A percentile compares a stretch with the other conserved stretches of the same genome.
These are phyloP conservation scores for Papilio helenus DNA, from an alignment of 1,140 invertebrate species.

Conservation along the genomic window DNA sequence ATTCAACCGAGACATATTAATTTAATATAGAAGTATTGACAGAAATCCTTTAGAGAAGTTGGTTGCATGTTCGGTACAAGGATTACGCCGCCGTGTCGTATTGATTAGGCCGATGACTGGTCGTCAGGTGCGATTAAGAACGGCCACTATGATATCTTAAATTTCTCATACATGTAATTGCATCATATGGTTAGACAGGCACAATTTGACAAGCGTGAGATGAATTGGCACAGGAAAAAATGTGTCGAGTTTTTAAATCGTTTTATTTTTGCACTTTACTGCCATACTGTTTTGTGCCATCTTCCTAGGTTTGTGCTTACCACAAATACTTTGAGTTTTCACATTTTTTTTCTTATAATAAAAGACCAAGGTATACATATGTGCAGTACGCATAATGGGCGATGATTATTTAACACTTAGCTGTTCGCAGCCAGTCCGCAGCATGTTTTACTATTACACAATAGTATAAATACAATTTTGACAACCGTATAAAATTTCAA, in stretches of 20 bases:
- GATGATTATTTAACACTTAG: background rate
- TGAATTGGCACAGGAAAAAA: conserved; percentile 42
- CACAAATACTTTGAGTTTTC: too few relatives aligned
- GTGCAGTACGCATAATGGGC: background rate
- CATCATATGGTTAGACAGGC: conserved; percentile 43
- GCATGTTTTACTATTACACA: background rate
- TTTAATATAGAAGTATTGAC: conserved; percentile 30
- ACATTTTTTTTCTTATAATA: too few relatives aligned
- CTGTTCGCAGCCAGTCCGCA: background rate
- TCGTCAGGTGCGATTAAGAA: conserved; percentile 49
- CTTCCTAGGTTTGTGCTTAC: too few relatives aligned
- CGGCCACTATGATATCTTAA: conserved; percentile 46
- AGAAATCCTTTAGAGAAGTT: conserved; percentile 5
- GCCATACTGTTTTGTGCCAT: background rate
- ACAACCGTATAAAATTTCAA: conserved; percentile 1
- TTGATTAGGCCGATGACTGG: conserved; percentile 51
- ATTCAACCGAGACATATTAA: conserved; percentile 32
- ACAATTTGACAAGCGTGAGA: conserved; percentile 42
- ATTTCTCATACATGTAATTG: conserved; percentile 52
- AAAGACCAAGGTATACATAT: too few relatives aligned
- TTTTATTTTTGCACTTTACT: background rate
- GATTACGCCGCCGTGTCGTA: conserved; percentile 43
- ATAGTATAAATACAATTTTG: background rate
- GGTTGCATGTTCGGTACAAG: conserved; percentile 25
- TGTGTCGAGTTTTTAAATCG: background rate